Conservation (phyloP, 2,113 vertebrate species). For the Xiphophorus maculatus region DNA sequence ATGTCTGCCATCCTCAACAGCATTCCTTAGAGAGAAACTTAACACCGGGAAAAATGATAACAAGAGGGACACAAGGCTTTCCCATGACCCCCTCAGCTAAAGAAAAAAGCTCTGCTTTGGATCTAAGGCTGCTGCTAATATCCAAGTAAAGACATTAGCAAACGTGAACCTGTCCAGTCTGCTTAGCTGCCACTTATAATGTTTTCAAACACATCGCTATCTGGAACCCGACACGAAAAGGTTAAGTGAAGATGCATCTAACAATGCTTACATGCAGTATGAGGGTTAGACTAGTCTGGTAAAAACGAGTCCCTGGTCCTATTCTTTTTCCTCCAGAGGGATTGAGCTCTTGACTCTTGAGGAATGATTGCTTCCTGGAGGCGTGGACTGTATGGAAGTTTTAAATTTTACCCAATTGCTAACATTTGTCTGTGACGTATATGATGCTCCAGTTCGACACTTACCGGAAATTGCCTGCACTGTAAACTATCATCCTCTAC, state of each 20-base stretch:
- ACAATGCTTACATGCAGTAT: background rate
- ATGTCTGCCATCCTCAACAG: slow-evolving; percentile 67
- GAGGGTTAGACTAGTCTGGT: background rate
- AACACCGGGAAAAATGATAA: slow-evolving; percentile 72
- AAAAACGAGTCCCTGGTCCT: too few species aligned
- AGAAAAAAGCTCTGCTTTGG: slow-evolving; percentile 33
- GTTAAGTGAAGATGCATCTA: background rate
- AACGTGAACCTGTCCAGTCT: slow-evolving; percentile 16
- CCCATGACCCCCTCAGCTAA: slow-evolving; percentile 74
- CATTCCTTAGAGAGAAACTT: slow-evolving; percentile 78
- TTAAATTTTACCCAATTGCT: too few species aligned
- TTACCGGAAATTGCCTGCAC: too few species aligned
- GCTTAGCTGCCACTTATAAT: background rate
- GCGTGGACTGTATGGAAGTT: too few species aligned
- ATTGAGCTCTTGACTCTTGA: too few species aligned
- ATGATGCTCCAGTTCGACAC: too few species aligned
- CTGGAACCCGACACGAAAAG: background rate
- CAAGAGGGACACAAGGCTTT: slow-evolving; percentile 73
- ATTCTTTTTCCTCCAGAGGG: too few species aligned
- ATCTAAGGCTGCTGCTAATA: slow-evolving; percentile 42
- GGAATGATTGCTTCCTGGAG: too few species aligned
- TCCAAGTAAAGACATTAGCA: slow-evolving; percentile 11
- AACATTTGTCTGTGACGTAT: too few species aligned
- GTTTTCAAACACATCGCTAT: background rate
- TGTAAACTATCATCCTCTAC: too few species aligned